Evolutionary conservation across 2,888 invertebrate genomes (phyloP).

Genomic region (Synergus japonicus): DNA sequence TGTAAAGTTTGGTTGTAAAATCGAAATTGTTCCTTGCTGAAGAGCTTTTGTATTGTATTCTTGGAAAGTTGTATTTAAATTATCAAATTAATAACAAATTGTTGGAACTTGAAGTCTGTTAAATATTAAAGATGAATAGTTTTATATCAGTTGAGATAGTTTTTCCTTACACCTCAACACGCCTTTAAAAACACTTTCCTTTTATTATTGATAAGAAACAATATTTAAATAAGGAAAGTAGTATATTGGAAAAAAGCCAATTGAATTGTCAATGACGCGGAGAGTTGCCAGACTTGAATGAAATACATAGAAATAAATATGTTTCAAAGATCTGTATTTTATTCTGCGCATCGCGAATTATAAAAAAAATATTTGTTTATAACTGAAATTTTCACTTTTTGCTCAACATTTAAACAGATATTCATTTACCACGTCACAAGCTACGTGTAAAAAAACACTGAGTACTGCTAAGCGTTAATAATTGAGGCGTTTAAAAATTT

Average conservation of each 20-base stretch:
- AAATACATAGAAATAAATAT: neutral
- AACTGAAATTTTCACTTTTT: neutral
- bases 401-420: neutral
- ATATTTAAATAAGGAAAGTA: neutral
- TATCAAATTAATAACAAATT: neutral
- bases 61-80: neutral
- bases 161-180: neutral
- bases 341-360: neutral
- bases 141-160: neutral
- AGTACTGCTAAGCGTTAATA: neutral
- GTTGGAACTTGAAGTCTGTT: neutral
- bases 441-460: neutral
- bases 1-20: neutral
- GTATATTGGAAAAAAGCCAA: neutral
- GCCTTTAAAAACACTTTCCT: too few species aligned
- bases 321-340: neutral
- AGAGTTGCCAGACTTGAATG: slow-evolving; percentile 1
- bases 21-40: neutral
- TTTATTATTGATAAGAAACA: neutral
- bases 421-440: too few species aligned
- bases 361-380: neutral
- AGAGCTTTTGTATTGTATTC: neutral
- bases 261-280: neutral
- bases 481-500: neutral
- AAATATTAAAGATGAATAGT: neutral